Evolutionary conservation across 2,113 vertebrate species (phyloP).

Genomic region (Edolisoma coerulescens): DNA sequence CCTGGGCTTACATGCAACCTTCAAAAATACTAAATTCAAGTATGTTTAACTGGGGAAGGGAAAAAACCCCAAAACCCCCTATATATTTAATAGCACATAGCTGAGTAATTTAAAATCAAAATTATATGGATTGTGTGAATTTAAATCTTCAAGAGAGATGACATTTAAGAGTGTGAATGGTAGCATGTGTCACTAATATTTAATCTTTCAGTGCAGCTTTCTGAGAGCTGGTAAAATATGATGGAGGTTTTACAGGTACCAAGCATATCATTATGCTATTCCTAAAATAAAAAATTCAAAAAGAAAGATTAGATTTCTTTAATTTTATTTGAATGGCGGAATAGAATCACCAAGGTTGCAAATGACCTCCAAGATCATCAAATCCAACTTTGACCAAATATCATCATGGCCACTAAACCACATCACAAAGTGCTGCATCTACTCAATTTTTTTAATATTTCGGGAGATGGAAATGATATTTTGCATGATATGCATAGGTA

Average conservation of each 20-base stretch:
- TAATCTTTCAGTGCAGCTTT: neutral
- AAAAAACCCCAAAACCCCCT: rapidly evolving
- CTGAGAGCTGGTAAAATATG: neutral
- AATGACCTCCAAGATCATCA: neutral
- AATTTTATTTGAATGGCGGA: neutral
- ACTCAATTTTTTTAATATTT: neutral
- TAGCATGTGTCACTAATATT: neutral
- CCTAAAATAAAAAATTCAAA: neutral
- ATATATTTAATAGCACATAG: neutral
- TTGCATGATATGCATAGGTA: neutral
- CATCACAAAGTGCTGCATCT: rapidly evolving
- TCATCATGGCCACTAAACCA: neutral
- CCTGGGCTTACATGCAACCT: neutral
- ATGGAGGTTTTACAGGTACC: neutral
- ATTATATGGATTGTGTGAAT: neutral
- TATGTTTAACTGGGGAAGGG: neutral
- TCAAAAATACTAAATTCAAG: neutral
- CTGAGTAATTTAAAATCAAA: neutral
- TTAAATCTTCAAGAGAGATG: neutral
- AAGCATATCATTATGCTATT: neutral
- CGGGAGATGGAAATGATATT: neutral
- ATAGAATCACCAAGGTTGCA: neutral
- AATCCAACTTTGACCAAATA: neutral
- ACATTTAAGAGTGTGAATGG: neutral
- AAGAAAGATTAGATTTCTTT: neutral